Percentiles rank a stretch among this genome's conserved stretches.
These are phyloP conservation scores for Varecia variegata DNA, from an alignment of 2,797 vertebrate species.

Conservation along the genomic window DNA sequence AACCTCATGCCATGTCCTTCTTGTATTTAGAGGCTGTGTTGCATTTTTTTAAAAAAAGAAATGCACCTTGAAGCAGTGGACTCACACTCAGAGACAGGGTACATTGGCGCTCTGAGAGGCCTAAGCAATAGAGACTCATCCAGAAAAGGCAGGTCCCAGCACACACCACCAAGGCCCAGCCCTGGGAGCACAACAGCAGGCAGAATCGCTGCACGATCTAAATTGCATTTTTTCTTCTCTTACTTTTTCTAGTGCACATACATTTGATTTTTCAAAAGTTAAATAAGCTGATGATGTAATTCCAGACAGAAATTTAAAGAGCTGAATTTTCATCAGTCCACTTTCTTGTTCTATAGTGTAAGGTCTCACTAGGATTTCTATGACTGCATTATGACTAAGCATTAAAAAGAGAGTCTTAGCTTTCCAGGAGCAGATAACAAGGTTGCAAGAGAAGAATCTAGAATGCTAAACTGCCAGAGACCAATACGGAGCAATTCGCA, in stretches of 20 bases:
- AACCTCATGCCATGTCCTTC: not conserved
- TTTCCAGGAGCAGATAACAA: not conserved
- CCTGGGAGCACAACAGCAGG: not conserved
- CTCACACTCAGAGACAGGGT: not conserved
- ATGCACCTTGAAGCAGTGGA: not conserved
- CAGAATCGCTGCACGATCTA: not conserved
- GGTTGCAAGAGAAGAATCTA: not conserved
- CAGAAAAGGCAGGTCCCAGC: not conserved
- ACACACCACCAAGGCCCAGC: rapidly evolving
- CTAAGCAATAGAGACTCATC: not conserved
- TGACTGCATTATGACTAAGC: not conserved
- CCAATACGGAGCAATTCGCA: not conserved
- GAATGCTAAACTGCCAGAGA: not conserved
- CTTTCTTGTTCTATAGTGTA: not conserved
- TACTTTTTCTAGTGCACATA: not conserved
- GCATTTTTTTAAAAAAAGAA: not conserved
- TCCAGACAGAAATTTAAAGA: not conserved
- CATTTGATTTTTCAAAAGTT: slow-evolving; percentile 11
- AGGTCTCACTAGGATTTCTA: not conserved
- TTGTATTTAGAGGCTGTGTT: not conserved
- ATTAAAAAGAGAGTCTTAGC: not conserved
- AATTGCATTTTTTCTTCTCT: not conserved
- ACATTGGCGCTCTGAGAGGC: not conserved
- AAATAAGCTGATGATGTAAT: not conserved
- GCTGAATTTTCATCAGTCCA: not conserved